phyloP scores from a whole-genome alignment of 92 coral and sea anemone genomes.

The Porites evermanni region DNA sequence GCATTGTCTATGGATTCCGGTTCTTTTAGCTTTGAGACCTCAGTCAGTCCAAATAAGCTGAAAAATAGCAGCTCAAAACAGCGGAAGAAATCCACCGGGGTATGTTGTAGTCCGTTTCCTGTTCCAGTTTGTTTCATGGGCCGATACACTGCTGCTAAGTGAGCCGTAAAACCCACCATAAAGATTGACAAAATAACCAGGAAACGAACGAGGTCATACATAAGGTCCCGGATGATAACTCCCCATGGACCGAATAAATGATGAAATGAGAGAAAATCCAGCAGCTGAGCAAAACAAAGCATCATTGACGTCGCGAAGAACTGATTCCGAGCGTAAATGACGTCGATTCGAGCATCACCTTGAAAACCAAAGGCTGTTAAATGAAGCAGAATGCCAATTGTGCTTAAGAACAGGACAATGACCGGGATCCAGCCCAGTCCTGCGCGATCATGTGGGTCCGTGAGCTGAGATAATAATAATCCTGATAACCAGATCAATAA shows the following conservation, averaged over 20 bases:
- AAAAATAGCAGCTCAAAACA: slow-evolving; percentile 90
- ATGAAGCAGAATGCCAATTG: slow-evolving; percentile 86
- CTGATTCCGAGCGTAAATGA: slow-evolving; percentile 94
- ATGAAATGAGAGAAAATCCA: slow-evolving; percentile 96
- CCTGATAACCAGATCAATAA: slow-evolving; percentile 95
- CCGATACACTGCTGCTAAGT: slow-evolving; percentile 92
- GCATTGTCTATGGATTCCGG: slow-evolving; percentile 48
- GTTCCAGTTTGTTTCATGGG: slow-evolving; percentile 61
- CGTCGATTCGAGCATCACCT: slow-evolving; percentile 62
- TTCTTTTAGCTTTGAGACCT: slow-evolving; percentile 51
- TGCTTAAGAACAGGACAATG: slow-evolving; percentile 82
- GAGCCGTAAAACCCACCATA: slow-evolving; percentile 97
- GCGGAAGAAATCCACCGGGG: slow-evolving; percentile 54
- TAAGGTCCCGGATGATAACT: slow-evolving; percentile 96
- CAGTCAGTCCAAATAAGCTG: slow-evolving; percentile 92
- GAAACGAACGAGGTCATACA: slow-evolving; percentile 97
- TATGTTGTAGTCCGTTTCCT: slow-evolving; percentile 32
- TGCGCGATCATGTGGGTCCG: slow-evolving; percentile 96
- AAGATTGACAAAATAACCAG: slow-evolving; percentile 91
- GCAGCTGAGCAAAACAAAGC: slow-evolving; percentile 92
- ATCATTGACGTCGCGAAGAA: slow-evolving; percentile 93
- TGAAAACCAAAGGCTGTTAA: slow-evolving; percentile 82
- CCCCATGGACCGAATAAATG: slow-evolving; percentile 99
- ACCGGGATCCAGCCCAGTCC: slow-evolving; percentile 98
- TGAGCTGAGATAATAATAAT: slow-evolving; percentile 86